phyloP scores from a whole-genome alignment of 2,113 vertebrate genomes.

The Albula glossodonta region DNA sequence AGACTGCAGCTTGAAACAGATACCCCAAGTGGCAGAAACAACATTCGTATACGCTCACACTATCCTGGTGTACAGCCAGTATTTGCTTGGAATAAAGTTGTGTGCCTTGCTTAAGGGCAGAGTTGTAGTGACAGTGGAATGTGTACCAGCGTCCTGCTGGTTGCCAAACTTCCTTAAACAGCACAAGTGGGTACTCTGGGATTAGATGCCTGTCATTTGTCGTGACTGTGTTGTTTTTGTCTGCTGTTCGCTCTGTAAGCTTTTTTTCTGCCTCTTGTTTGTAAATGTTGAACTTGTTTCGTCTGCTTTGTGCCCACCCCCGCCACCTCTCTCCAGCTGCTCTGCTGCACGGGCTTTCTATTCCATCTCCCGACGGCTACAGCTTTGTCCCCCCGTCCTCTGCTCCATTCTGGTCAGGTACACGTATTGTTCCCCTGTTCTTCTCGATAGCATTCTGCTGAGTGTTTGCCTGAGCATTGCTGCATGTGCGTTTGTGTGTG shows the following conservation, averaged over 20 bases:
- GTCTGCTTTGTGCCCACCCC: slow-evolving; percentile 52
- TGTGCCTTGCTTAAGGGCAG: background rate
- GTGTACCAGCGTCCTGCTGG: background rate
- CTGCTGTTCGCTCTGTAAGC: background rate
- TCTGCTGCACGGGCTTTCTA: slow-evolving; percentile 84
- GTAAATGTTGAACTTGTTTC: slow-evolving; percentile 61
- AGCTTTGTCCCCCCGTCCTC: slow-evolving; percentile 92
- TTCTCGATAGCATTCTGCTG: slow-evolving; percentile 21
- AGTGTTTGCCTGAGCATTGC: background rate
- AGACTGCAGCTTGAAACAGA: too few relatives aligned
- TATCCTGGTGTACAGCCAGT: background rate
- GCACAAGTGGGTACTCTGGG: background rate
- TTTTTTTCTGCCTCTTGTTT: slow-evolving; percentile 42
- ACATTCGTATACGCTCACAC: background rate
- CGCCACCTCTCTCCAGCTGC: slow-evolving; percentile 71
- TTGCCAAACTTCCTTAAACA: background rate
- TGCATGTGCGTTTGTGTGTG: slow-evolving; percentile 19
- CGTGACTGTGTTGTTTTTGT: background rate
- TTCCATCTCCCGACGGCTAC: slow-evolving; percentile 87
- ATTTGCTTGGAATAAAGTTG: background rate
- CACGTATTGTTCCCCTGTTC: slow-evolving; percentile 73
- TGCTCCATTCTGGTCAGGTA: slow-evolving; percentile 97
- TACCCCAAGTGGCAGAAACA: too few relatives aligned
- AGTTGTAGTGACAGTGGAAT: background rate
- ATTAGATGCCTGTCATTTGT: background rate